Percentiles rank a stretch among this genome's conserved stretches.
These are phyloP conservation scores for Eupithecia subumbrata DNA, from an alignment of 2,888 invertebrate species.

Conservation along the genomic window DNA sequence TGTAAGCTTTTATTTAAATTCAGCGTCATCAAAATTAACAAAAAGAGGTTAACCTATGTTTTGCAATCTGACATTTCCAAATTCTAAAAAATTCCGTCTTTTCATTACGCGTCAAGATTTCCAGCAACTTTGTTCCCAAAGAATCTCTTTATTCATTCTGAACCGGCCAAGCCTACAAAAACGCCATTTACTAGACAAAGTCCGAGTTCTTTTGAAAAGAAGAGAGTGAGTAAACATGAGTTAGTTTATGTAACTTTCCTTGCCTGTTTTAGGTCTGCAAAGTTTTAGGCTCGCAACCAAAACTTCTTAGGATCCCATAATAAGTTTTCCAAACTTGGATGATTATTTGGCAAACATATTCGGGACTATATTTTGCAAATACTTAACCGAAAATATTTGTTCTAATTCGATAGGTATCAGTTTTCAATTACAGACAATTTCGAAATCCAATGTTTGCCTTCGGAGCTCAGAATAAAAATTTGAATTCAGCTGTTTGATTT, in stretches of 20 bases:
- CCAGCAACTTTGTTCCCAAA: neutral
- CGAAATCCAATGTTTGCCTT: neutral
- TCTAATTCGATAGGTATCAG: neutral
- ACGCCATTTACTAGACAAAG: conserved; percentile 5
- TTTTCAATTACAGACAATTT: neutral
- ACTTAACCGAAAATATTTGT: neutral
- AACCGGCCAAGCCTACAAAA: neutral
- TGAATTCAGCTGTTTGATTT: neutral
- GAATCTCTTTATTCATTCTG: neutral
- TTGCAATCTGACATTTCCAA: neutral
- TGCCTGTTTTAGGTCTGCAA: neutral
- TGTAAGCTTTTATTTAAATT: neutral
- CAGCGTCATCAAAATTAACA: too few relatives aligned
- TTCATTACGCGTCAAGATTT: neutral
- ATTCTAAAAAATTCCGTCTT: neutral
- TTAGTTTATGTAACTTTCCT: conserved; percentile 4
- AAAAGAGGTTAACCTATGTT: neutral
- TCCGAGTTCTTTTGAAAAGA: neutral
- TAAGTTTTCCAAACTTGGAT: neutral
- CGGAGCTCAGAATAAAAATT: neutral
- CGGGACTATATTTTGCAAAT: neutral
- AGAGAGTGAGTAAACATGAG: neutral
- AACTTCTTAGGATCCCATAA: neutral
- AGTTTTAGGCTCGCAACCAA: neutral
- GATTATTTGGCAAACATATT: neutral